Evolutionary conservation across 2,888 invertebrate genomes (phyloP), one percentile per base, ranked within the genome.

Genomic region (Ophion obscuratus): DNA sequence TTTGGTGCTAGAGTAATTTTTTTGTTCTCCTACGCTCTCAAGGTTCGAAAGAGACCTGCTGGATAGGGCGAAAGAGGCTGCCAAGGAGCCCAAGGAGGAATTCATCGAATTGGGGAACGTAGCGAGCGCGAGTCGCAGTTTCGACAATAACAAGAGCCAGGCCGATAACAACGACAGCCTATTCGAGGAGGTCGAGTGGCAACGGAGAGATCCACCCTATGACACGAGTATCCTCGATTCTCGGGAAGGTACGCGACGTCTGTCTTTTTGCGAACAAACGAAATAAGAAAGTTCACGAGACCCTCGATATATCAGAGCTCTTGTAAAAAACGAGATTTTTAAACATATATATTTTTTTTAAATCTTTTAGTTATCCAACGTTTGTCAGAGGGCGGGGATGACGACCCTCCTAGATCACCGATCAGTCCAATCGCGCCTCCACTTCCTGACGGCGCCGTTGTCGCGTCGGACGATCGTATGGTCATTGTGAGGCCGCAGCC

Each of bases 381-480:
- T 80, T 77, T 91, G 6, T 93, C 93, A 11, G 92, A 92, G 81
- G 92, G 90, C 74, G 89, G 90, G 62, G 90, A 91, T 17, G 93
- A 93, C 83, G 92, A 92, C 62, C 88, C 90, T 20, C 90, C 90
- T 31, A 86, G 87, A 27, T 86, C 90, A 31, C 90, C 92, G 47
- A 83, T 90, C 44, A 92, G 91, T 85, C 91, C 92, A 0, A 89
- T 92, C 17, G 91, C 92, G n/a, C 92, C 93, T 10, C 93, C 93
- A 3, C 88, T 93, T 66, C 93, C 92, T 2, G 91, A 91, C 44
- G 92, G 92, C 20, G 87, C 92, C 2, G 88, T 93, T 20, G 91
- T 90, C 1, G 92, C 92, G 4, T 90, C 92, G 61, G 96, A 96
- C 64, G 95, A 95, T 84, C 95, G 95, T 83, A 94, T 96, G 77